A percentile compares a stretch with the other conserved stretches of the same genome.
These are phyloP conservation scores for Pelodiscus sinensis DNA, from an alignment of 2,113 vertebrate genomes.

Conservation along the genomic window DNA sequence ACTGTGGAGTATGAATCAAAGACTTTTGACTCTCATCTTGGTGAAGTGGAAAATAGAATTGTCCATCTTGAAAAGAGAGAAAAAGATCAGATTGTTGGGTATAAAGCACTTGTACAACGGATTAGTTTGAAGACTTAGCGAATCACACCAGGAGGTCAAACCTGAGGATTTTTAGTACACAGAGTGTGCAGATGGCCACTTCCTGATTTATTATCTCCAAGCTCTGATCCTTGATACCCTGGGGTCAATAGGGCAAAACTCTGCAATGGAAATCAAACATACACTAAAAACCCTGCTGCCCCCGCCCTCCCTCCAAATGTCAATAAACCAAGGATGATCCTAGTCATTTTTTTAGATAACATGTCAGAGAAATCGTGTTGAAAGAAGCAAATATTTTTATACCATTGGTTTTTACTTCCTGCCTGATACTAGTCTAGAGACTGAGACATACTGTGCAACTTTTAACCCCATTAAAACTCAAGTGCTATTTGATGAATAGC, in stretches of 20 bases:
- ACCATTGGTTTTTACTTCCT: slow-evolving; percentile 46
- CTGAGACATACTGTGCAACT: slow-evolving; percentile 9
- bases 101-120: slow-evolving; percentile 35
- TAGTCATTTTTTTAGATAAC: neutral
- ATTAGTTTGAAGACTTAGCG: slow-evolving; percentile 45
- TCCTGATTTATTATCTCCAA: neutral
- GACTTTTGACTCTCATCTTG: slow-evolving; percentile 49
- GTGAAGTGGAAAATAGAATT: slow-evolving; percentile 39
- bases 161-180: slow-evolving; percentile 18
- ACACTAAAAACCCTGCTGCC: neutral
- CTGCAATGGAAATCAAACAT: neutral
- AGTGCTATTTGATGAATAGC: slow-evolving; percentile 34
- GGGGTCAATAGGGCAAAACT: neutral
- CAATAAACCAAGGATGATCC: slow-evolving; percentile 35
- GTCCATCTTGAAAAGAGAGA: slow-evolving; percentile 54
- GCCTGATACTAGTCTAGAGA: slow-evolving; percentile 31
- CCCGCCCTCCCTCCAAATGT: slow-evolving; percentile 12
- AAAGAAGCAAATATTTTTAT: slow-evolving; percentile 19
- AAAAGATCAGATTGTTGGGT: slow-evolving; percentile 21
- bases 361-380: slow-evolving; percentile 19
- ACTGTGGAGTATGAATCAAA: slow-evolving; percentile 54
- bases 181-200: neutral
- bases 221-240: neutral
- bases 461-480: slow-evolving; percentile 53
- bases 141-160: neutral